These are phyloP conservation scores for Mugil cephalus DNA, from an alignment of 2,113 vertebrate species.

Conservation along the genomic window DNA sequence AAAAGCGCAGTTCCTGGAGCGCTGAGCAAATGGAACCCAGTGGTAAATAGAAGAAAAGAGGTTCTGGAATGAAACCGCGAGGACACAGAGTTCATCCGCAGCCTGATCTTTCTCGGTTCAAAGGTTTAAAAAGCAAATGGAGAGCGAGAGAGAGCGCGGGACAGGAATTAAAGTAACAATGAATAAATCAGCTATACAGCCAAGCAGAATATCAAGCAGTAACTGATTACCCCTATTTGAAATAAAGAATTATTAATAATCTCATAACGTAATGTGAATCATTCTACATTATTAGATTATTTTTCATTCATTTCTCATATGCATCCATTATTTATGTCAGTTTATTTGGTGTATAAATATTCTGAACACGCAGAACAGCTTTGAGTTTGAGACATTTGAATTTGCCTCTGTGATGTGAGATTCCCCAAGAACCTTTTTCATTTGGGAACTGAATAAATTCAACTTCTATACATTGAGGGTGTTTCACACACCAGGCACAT, in stretches of 20 bases:
- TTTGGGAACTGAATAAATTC: not conserved
- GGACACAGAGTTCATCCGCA: slow-evolving; percentile 23
- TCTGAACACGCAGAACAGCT: slow-evolving; percentile 3
- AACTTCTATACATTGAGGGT: not conserved
- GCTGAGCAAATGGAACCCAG: slow-evolving; percentile 38
- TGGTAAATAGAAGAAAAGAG: slow-evolving; percentile 6
- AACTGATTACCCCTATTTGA: slow-evolving; percentile 11
- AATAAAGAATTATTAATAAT: slow-evolving; percentile 20
- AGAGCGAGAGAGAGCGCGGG: not conserved
- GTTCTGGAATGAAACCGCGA: slow-evolving; percentile 19
- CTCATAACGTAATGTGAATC: slow-evolving; percentile 5
- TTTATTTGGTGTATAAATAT: not conserved
- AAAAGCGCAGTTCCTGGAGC: slow-evolving; percentile 16
- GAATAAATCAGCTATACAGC: slow-evolving; percentile 4
- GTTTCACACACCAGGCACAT: not conserved
- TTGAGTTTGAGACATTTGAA: not conserved
- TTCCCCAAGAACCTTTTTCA: not conserved
- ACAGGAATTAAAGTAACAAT: slow-evolving; percentile 11
- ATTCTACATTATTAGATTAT: slow-evolving; percentile 16
- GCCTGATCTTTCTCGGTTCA: slow-evolving; percentile 11
- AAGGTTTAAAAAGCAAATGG: slow-evolving; percentile 3
- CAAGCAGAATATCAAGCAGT: slow-evolving; percentile 8
- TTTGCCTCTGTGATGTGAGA: not conserved
- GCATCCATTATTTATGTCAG: slow-evolving; percentile 29
- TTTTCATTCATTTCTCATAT: slow-evolving; percentile 3